Evolutionary conservation across 2,113 vertebrate genomes (phyloP).

Genomic region (Dunckerocampus dactyliophorus): DNA sequence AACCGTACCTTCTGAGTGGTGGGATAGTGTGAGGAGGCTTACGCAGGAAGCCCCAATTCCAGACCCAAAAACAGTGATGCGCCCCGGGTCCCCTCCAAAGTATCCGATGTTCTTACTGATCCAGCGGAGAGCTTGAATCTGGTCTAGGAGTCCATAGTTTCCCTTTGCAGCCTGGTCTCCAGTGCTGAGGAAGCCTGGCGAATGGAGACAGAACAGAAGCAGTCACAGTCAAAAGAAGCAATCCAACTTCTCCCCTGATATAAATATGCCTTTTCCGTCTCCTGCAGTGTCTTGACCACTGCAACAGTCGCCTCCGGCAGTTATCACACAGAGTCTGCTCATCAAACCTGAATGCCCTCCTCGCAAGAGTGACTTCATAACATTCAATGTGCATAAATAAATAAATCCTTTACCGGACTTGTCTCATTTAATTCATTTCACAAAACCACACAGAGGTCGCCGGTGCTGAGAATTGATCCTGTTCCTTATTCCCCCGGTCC

Average conservation of each 20-base stretch:
- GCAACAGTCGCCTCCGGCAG: slow-evolving; percentile 29
- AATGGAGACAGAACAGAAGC: slow-evolving; percentile 34
- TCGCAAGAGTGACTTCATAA: slow-evolving; percentile 25
- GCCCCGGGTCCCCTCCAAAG: slow-evolving; percentile 90
- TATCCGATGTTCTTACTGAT: slow-evolving; percentile 96
- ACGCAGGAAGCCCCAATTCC: slow-evolving; percentile 81
- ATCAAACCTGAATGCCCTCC: slow-evolving; percentile 26
- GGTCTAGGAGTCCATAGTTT: slow-evolving; percentile 94
- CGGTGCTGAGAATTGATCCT: slow-evolving; percentile 20
- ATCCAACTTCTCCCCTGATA: slow-evolving; percentile 37
- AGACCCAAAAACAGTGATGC: slow-evolving; percentile 93
- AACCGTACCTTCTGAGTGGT: slow-evolving; percentile 89
- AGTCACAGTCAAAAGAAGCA: slow-evolving; percentile 35
- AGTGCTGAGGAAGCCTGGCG: slow-evolving; percentile 91
- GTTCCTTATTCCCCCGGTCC: slow-evolving; percentile 33
- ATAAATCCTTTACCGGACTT: slow-evolving; percentile 25
- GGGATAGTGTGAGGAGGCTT: slow-evolving; percentile 92
- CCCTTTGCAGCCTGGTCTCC: slow-evolving; percentile 97
- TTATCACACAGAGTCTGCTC: slow-evolving; percentile 7
- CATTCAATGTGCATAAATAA: slow-evolving; percentile 24
- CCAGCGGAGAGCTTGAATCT: slow-evolving; percentile 97
- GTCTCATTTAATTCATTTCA: slow-evolving; percentile 31
- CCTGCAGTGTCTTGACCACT: slow-evolving; percentile 29
- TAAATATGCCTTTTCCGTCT: slow-evolving; percentile 41
- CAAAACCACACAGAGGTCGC: slow-evolving; percentile 39